A percentile compares a stretch with the other conserved stretches of the same genome.
These are phyloP conservation scores for Polyergus mexicanus DNA, from an alignment of 1,140 invertebrate genomes.

Conservation along the genomic window DNA sequence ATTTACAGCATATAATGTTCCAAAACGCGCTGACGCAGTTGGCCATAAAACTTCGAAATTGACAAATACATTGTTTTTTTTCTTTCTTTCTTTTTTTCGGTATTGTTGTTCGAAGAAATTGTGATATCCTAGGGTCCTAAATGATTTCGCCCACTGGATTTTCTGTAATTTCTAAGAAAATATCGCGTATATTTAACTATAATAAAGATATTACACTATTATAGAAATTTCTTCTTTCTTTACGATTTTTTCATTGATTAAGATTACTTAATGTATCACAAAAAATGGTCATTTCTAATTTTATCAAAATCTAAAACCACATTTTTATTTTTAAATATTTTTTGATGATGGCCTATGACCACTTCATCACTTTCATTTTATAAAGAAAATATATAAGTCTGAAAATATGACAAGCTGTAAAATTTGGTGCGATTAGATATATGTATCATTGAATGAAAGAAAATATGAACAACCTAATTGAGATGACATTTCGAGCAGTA, in stretches of 20 bases:
- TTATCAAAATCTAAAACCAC: background rate
- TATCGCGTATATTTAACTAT: background rate
- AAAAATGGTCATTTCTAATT: background rate
- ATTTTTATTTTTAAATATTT: background rate
- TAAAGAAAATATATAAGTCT: background rate
- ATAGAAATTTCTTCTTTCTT: background rate
- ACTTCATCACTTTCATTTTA: background rate
- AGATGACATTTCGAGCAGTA: background rate
- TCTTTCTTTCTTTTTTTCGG: background rate
- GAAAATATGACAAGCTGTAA: background rate
- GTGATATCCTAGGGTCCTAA: background rate
- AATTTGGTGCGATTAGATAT: background rate
- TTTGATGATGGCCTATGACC: background rate
- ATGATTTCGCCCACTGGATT: background rate
- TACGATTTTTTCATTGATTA: background rate
- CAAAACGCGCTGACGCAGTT: constrained; percentile 39
- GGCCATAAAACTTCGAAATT: constrained; percentile 32
- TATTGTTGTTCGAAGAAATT: background rate
- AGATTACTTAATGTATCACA: background rate
- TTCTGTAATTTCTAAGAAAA: background rate
- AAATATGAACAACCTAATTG: constrained; percentile 31
- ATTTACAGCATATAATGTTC: constrained; percentile 30
- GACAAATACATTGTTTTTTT: constrained; percentile 26
- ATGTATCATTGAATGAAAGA: background rate
- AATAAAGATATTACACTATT: background rate